These are phyloP conservation scores for Trichonephila clavipes DNA, from an alignment of 1,140 invertebrate genomes.

Conservation along the genomic window DNA sequence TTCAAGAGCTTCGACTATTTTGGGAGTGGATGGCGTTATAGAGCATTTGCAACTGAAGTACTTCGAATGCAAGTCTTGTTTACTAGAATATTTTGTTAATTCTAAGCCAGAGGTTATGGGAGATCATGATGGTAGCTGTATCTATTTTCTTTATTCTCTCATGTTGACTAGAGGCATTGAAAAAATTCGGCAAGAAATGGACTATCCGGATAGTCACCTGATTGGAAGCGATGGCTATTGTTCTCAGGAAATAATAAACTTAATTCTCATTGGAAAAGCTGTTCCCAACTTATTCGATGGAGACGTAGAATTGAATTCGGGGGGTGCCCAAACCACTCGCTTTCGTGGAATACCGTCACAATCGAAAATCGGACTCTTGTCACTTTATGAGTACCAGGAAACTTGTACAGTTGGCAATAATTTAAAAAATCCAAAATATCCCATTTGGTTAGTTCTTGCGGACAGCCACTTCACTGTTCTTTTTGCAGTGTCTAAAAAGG, in stretches of 20 bases:
- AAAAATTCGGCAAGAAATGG: slow-evolving; percentile 83
- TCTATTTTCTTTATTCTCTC: slow-evolving; percentile 81
- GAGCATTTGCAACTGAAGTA: too few relatives aligned
- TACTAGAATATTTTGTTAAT: too few relatives aligned
- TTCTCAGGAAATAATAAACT: slow-evolving; percentile 84
- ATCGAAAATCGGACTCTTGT: slow-evolving; percentile 83
- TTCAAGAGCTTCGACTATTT: too few relatives aligned
- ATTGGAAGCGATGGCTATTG: slow-evolving; percentile 84
- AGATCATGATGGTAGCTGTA: slow-evolving; percentile 80
- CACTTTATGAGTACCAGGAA: slow-evolving; percentile 84
- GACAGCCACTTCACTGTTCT: slow-evolving; percentile 84
- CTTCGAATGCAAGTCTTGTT: too few relatives aligned
- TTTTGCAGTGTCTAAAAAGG: slow-evolving; percentile 80
- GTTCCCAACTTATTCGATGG: slow-evolving; percentile 84
- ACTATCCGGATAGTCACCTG: slow-evolving; percentile 81
- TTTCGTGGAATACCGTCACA: slow-evolving; percentile 81
- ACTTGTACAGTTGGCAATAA: slow-evolving; percentile 83
- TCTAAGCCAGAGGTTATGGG: slow-evolving; percentile 35
- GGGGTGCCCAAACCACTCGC: slow-evolving; percentile 79
- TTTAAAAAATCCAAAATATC: slow-evolving; percentile 83
- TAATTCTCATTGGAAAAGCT: slow-evolving; percentile 83
- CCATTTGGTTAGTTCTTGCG: slow-evolving; percentile 84
- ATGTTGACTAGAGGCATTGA: slow-evolving; percentile 81
- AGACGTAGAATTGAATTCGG: slow-evolving; percentile 81
- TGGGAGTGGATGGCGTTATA: too few relatives aligned